These are phyloP conservation scores for Cosmia trapezina DNA, from an alignment of 2,888 invertebrate species.

Conservation along the genomic window DNA sequence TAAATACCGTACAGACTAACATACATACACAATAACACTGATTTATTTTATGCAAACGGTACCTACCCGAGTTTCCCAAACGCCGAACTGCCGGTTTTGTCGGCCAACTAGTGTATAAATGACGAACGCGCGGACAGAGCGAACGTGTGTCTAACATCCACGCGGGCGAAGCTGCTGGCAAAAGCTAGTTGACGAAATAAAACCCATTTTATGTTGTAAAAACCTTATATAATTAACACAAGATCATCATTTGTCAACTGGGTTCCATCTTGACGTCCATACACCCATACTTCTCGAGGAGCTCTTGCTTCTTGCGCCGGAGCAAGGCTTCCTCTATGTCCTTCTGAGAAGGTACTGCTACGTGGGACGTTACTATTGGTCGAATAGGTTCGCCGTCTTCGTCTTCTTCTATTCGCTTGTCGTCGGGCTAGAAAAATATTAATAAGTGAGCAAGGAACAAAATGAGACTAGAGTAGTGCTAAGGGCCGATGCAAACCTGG, in stretches of 20 bases:
- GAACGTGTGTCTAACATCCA: no score
- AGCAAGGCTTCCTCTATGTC: conserved; percentile 98
- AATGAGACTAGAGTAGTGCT: neutral
- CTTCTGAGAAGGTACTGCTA: conserved; percentile 97
- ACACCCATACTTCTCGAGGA: conserved; percentile 95
- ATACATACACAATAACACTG: no score
- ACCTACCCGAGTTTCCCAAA: no score
- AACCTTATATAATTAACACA: conserved; percentile 37
- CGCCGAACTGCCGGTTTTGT: no score
- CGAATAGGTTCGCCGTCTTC: conserved; percentile 70
- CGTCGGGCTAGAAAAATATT: conserved; percentile 79
- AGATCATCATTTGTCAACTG: conserved; percentile 73
- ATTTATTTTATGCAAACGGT: no score
- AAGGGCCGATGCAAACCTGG: neutral
- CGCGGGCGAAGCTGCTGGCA: no score
- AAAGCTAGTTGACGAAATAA: neutral
- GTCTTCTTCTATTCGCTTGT: conserved; percentile 81
- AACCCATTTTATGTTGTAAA: neutral
- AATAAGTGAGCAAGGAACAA: neutral
- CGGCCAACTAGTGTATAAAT: no score
- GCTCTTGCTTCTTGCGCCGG: conserved; percentile 96
- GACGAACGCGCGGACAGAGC: no score
- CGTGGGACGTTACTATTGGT: conserved; percentile 90
- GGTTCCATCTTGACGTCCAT: conserved; percentile 85
- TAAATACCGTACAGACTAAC: no score